Evolutionary conservation across 2,113 vertebrate genomes (phyloP).

Genomic region (Camelus bactrianus): DNA sequence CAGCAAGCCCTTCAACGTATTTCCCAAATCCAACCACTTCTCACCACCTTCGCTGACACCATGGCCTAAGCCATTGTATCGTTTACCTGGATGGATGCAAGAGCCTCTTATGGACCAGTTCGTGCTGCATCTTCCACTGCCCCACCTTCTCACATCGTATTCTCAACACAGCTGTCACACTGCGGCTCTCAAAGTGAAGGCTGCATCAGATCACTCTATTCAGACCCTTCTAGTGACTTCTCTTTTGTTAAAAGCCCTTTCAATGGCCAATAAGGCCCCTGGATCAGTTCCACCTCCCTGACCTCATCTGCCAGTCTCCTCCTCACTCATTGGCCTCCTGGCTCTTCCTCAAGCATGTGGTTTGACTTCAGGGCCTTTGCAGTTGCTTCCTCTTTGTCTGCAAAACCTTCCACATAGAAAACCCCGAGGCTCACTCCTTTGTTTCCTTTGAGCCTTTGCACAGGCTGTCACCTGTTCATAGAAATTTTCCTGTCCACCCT

Average conservation of each 20-base stretch:
- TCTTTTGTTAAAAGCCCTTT: not conserved
- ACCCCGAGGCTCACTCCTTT: not conserved
- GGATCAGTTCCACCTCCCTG: not conserved
- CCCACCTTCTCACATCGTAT: not conserved
- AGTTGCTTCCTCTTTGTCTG: not conserved
- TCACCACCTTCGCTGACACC: not conserved
- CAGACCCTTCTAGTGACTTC: constrained; percentile 17
- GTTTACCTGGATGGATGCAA: not conserved
- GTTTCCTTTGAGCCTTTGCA: constrained; percentile 8
- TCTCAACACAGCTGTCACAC: not conserved
- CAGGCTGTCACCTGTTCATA: constrained; percentile 6
- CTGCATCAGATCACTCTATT: not conserved
- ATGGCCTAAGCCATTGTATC: not conserved
- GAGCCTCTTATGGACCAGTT: not conserved
- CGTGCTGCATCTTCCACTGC: not conserved
- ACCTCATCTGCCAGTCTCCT: not conserved
- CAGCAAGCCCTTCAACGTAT: not conserved
- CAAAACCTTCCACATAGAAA: not conserved
- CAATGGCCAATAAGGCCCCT: not conserved
- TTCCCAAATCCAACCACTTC: not conserved
- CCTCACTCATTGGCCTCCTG: not conserved
- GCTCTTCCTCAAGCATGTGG: not conserved
- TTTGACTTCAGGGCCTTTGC: not conserved
- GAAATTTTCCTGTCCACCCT: not conserved
- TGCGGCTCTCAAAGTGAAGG: not conserved